Percentiles rank a stretch among this genome's conserved stretches.
Conservation (phyloP, 1,140 invertebrate species). For the Teleogryllus occipitalis region DNA sequence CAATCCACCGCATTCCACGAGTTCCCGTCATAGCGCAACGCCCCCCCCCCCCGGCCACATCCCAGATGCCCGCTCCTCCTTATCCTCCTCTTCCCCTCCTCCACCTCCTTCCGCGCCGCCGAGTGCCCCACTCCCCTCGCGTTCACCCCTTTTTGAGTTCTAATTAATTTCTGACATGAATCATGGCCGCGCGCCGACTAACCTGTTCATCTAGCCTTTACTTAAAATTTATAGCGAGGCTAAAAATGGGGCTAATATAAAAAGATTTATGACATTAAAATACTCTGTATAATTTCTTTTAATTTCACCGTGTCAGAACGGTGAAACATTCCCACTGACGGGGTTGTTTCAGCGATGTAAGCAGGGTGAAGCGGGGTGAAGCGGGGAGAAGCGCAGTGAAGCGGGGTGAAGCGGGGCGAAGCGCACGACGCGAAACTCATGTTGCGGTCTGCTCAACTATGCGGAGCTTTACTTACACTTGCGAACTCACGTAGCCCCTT, state of each 20-base stretch:
- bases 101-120: not conserved
- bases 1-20: too few relatives aligned
- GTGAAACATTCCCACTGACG: not conserved
- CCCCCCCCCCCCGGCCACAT: not conserved
- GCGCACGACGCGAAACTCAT: too few relatives aligned
- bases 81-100: not conserved
- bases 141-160: slow-evolving; percentile 14
- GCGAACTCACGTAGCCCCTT: too few relatives aligned
- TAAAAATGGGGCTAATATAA: not conserved
- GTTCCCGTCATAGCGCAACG: too few relatives aligned
- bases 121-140: not conserved
- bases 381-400: too few relatives aligned
- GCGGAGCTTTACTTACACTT: too few relatives aligned
- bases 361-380: too few relatives aligned
- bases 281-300: slow-evolving; percentile 15
- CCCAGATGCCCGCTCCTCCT: not conserved
- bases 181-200: slow-evolving; percentile 13
- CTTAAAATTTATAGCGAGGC: not conserved
- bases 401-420: too few relatives aligned
- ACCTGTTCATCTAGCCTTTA: not conserved
- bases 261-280: slow-evolving; percentile 19
- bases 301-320: not conserved
- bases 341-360: not conserved
- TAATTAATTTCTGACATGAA: slow-evolving; percentile 22
- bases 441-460: too few relatives aligned